These are phyloP conservation scores for Onychostoma macrolepis DNA, from an alignment of 2,113 vertebrate species.

Conservation along the genomic window DNA sequence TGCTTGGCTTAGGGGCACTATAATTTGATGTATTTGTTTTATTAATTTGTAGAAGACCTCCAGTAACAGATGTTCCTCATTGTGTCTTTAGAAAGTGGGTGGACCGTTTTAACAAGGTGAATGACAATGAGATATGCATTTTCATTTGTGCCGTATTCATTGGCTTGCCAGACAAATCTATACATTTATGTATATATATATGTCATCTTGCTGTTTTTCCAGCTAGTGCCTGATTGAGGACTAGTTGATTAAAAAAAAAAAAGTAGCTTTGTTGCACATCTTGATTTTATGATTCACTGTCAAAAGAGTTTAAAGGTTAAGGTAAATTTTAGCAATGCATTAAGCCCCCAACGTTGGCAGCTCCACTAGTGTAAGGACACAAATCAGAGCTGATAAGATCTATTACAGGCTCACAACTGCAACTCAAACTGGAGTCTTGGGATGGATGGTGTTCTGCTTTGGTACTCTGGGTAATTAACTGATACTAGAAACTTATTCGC, in stretches of 20 bases:
- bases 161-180: neutral
- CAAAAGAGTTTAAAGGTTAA: neutral
- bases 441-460: constrained; percentile 4
- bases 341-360: neutral
- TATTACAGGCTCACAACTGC: neutral
- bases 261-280: neutral
- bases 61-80: neutral
- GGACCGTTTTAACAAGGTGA: neutral
- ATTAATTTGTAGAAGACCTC: constrained; percentile 11
- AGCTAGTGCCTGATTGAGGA: neutral
- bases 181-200: neutral
- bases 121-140: constrained; percentile 1
- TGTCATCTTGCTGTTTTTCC: neutral
- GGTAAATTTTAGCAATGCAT: neutral
- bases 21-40: neutral
- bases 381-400: constrained; percentile 6
- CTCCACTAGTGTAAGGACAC: neutral
- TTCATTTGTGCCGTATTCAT: neutral
- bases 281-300: neutral
- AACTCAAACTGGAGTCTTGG: neutral
- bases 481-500: neutral
- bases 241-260: neutral
- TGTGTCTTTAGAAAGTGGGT: constrained; percentile 6
- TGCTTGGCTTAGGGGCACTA: constrained; percentile 1
- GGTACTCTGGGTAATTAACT: constrained; percentile 22